Evolutionary conservation across 1,140 invertebrate species (phyloP), one percentile per base, ranked within the genome.

Genomic region (Heliconius eleuchia): DNA sequence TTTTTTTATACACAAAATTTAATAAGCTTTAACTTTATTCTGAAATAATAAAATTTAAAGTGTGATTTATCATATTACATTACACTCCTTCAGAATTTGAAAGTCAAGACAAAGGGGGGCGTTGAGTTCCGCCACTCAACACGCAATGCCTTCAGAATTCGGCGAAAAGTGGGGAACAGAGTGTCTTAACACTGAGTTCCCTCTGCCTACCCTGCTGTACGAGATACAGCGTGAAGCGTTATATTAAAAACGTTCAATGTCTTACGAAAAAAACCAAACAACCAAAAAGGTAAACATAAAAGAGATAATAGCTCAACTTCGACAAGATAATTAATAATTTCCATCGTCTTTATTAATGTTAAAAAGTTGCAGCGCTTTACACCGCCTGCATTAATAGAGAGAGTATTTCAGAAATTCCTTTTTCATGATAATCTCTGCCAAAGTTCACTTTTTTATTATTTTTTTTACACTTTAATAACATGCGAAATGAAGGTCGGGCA

Each of bases 351-450:
- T 46, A 71, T 77, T 52, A 83, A 80, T 78, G 76, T 77, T 70
- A 80, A 78, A 83, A 83, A 83, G 76, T 80, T 78, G 66, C 75
- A 71, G 73, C 60, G 60, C 81, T 42, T 74, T 27, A 70, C 76
- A 74, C 73, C 75, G 76, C 76, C 79, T 52, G 50, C 80, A 81
- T 81, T 81, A 60, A 78, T 81, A 81, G 74, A 81, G 80, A 81
- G 73, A 60, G 73, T 78, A 81, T 77, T 78, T 74, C 42, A 81
- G 76, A 77, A 46, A 16, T 42, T 78, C 74, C 79, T 85, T 87
- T 86, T 88, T 85, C 84, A 88, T 89, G 86, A 86, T 89, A 91
- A 91, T 89, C 83, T 80, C 82, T 83, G 77, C n/a, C 83, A 76
- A 87, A 88, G 84, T 87, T 86, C 82, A 82, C 80, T 76, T 86